Conservation (phyloP, 2,797 vertebrate species). For the Paguma larvata region DNA sequence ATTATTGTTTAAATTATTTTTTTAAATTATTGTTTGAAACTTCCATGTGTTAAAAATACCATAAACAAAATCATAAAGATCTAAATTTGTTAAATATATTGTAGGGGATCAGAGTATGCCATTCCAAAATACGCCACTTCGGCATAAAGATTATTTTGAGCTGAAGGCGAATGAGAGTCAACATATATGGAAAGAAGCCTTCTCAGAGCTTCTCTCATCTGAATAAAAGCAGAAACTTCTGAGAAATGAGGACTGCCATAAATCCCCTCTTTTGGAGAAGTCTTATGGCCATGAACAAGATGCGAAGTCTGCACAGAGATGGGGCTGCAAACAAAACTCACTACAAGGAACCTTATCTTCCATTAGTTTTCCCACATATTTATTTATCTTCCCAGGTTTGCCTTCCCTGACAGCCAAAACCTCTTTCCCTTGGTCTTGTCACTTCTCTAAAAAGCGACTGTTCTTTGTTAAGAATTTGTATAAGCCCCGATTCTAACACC, state of each 20-base stretch:
- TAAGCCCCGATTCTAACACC: background rate
- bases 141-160: background rate
- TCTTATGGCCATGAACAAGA: background rate
- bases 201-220: too few relatives aligned
- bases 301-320: background rate
- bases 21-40: slow-evolving; percentile 39
- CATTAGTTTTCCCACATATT: too few relatives aligned
- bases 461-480: background rate
- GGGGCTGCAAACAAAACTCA: background rate
- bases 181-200: background rate
- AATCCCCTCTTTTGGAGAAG: background rate
- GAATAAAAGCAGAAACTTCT: background rate
- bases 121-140: background rate
- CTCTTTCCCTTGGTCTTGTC: background rate
- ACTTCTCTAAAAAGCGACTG: background rate
- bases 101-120: background rate
- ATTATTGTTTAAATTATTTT: background rate
- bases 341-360: background rate
- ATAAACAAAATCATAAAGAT: slow-evolving; percentile 12
- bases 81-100: background rate
- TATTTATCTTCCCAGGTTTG: background rate
- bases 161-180: background rate
- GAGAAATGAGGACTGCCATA: background rate
- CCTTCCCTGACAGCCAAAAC: background rate
- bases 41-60: slow-evolving; percentile 9